Base-by-base conservation (phyloP, 2,888 invertebrate genomes). In the Diachrysia chrysitis region DNA sequence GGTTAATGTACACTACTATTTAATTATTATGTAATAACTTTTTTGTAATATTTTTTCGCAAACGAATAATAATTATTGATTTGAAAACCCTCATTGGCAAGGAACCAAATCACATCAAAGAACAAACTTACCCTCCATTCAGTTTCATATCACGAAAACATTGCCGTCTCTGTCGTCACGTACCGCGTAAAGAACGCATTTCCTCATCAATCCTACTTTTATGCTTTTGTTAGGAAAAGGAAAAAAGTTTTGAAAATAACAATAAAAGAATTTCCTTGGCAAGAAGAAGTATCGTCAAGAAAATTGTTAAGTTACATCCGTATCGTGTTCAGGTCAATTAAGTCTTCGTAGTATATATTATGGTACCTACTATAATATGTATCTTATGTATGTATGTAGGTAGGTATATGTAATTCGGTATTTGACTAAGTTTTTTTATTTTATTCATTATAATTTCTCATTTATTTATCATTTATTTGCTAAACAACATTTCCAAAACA, bases 151-250 rank as follows among this genome's bases (percentile, higher is more conserved):
- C n/a, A n/a, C 42, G 5, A n/a, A 6, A n/a, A n/a, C n/a, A n/a
- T 42, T n/a, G n/a, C n/a, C n/a, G 14, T n/a, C 3, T n/a, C 42
- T n/a, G 42, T n/a, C 37, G 16, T 42, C 42, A 42, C 42, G 42
- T 42, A n/a, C 42, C n/a, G 37, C 37, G 42, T 42, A 42, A 42
- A 42, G 42, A 42, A n/a, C 42, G 42, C 42, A 42, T 42, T 42
- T 42, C 42, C 42, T 42, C 42, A 42, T 42, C n/a, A 42, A 42
- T 42, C 42, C 42, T 42, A 42, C 42, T 42, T 42, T 42, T 42
- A n/a, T n/a, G 42, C 42, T n/a, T n/a, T 42, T 42, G 42, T 42
- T 42, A n/a, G 42, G n/a, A 42, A 42, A 42, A 42, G 42, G 42
- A 42, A 42, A 42, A 42, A 42, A 42, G n/a, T 42, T 42, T n/a